Evolutionary conservation across 2,113 vertebrate genomes (phyloP).

Genomic region (Anser brachyrhynchus): DNA sequence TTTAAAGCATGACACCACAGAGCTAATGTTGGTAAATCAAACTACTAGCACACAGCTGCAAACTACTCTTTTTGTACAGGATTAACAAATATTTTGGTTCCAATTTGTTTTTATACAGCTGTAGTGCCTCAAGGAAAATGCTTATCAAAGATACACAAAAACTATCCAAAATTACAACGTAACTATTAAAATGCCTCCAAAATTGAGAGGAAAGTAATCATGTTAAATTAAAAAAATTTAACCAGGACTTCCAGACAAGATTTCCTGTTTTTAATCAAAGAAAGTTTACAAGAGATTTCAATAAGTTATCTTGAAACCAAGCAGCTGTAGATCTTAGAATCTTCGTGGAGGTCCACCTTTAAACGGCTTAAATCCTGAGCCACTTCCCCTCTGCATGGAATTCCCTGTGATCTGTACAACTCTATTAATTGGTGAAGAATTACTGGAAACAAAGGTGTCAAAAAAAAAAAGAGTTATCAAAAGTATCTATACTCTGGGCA

Average conservation of each 20-base stretch:
- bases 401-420: constrained; percentile 95
- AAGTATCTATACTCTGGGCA: not conserved
- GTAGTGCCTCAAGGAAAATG: constrained; percentile 73
- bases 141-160: constrained; percentile 77
- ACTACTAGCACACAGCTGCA: constrained; percentile 70
- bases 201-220: constrained; percentile 80
- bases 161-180: constrained; percentile 80
- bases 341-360: constrained; percentile 89
- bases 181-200: constrained; percentile 84
- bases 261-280: constrained; percentile 75
- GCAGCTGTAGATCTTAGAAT: constrained; percentile 79
- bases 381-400: constrained; percentile 87
- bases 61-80: constrained; percentile 66
- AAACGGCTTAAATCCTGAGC: constrained; percentile 93
- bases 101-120: constrained; percentile 63
- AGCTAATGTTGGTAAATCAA: constrained; percentile 72
- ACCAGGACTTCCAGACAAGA: constrained; percentile 76
- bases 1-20: constrained; percentile 70
- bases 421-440: constrained; percentile 91
- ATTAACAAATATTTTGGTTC: constrained; percentile 68
- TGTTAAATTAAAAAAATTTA: constrained; percentile 80
- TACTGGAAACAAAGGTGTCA: constrained; percentile 79
- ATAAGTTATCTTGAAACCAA: constrained; percentile 82
- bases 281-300: constrained; percentile 79
- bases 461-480: not conserved